Base-by-base conservation (phyloP, 2,113 vertebrate species). In the Otocyon megalotis region DNA sequence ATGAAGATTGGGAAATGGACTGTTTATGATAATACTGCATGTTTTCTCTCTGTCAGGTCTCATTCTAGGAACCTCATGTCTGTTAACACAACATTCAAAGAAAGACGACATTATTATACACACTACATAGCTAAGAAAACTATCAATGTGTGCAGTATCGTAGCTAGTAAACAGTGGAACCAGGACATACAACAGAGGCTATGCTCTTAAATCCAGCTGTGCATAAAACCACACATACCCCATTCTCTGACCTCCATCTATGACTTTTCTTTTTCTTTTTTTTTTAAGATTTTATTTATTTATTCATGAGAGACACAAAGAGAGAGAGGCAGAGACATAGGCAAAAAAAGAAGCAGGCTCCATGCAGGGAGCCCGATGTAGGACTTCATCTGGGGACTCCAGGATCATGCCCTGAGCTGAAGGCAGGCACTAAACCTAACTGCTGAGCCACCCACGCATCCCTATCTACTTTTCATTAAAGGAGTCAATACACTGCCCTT, bases 11-110 rank as follows among this genome's bases (percentile, higher is more conserved):
- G 32, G 14, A 72, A 74, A 37, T 37, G 8, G 28, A 16, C 24
- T 56, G 10, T 1, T 65, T 13, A 17, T 1, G 28, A 28, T 26
- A 13, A 43, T 11, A 24, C 26, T 0, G 0, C 10, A 20, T 3
- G 32, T 10, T 69, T 54, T 28, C 56, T 37, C 24, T 8, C 32
- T 12, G 0, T 14, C 6, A 3, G 1, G 9, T 62, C 58, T 91
- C 24, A 13, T 19, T 74, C 35, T 74, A 53, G 48, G 17, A 2
- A 67, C 32, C 10, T 37, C 15, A 50, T 20, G 48, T 10, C 3
- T 15, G 14, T 48, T 53, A 80, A 67, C 30, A 60, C 6, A 60
- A 8, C 8, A 71, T 26, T 12, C 12, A 30, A 67, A 90, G 43
- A 20, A 93, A 67, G 43, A 43, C 60, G 14, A 13, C 6, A 16